Conservation (phyloP, 2,888 invertebrate species). For the Drosophila neutralis region DNA sequence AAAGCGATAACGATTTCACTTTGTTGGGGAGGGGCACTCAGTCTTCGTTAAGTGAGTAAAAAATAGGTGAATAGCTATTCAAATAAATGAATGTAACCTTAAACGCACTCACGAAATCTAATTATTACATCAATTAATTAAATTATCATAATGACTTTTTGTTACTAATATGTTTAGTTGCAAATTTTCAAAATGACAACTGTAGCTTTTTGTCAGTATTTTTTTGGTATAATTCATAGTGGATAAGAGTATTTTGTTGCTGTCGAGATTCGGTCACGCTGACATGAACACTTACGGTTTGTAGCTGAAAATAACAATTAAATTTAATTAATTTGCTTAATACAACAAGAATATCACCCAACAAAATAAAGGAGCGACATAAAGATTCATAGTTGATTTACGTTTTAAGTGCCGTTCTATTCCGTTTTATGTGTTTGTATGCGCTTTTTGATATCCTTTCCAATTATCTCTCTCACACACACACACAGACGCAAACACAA, state of each 20-base stretch:
- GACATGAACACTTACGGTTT: slow-evolving; percentile 77
- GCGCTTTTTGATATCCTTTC: slow-evolving; percentile 39
- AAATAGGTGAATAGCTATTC: background rate
- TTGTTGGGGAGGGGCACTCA: background rate
- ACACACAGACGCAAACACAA: slow-evolving; percentile 9
- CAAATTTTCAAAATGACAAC: too few species aligned
- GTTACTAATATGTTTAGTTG: background rate
- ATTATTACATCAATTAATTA: too few species aligned
- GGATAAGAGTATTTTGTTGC: slow-evolving; percentile 2
- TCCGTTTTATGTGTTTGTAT: slow-evolving; percentile 48
- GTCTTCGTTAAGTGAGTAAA: slow-evolving; percentile 10
- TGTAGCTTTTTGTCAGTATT: background rate
- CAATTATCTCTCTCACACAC: slow-evolving; percentile 18
- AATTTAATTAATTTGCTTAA: slow-evolving; percentile 49
- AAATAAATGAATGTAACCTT: too few species aligned
- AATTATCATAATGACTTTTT: background rate
- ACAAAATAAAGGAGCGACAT: slow-evolving; percentile 63
- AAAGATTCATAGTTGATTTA: slow-evolving; percentile 33
- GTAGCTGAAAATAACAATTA: slow-evolving; percentile 64
- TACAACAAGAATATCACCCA: slow-evolving; percentile 47
- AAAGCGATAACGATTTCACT: background rate
- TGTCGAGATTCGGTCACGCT: slow-evolving; percentile 37
- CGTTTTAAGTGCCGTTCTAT: slow-evolving; percentile 34
- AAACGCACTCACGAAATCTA: too few species aligned
- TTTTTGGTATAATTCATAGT: background rate